A percentile compares a stretch with the other conserved stretches of the same genome.
phyloP scores from a whole-genome alignment of 1,140 invertebrate genomes.

The Caenorhabditis inopinata region DNA sequence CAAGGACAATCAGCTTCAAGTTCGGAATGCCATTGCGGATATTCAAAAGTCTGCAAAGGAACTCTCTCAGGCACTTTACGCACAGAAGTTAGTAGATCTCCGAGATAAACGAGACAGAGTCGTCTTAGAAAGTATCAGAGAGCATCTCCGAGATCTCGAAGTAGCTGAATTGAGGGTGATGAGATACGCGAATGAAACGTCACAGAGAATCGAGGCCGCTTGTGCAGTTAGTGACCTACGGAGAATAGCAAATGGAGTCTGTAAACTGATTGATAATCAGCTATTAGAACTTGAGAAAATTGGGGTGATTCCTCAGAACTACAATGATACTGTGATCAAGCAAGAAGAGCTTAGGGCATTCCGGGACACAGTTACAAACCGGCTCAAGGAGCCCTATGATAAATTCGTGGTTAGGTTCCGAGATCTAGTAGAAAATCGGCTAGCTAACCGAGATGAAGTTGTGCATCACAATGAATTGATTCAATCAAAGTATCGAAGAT shows the following conservation, averaged over 20 bases:
- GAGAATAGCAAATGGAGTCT: neutral
- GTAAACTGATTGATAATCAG: neutral
- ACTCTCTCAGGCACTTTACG: conserved; percentile 10
- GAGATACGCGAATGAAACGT: conserved; percentile 9
- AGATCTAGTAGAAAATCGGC: neutral
- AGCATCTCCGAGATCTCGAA: conserved; percentile 1
- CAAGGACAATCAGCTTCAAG: conserved; percentile 39
- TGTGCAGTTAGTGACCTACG: neutral
- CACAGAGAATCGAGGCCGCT: neutral
- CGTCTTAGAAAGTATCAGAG: neutral
- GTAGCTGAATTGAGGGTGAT: neutral
- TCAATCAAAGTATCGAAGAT: conserved; percentile 1
- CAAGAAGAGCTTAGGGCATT: conserved; percentile 4
- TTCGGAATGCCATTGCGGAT: conserved; percentile 2
- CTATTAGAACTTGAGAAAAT: neutral
- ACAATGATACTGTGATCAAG: neutral
- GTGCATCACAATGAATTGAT: neutral
- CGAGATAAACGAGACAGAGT: neutral
- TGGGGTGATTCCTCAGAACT: neutral
- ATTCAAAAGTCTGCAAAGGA: conserved; percentile 35
- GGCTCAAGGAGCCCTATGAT: neutral
- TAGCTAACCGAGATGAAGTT: neutral
- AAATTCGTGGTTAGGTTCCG: neutral
- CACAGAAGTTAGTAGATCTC: neutral
- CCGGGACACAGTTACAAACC: neutral